phyloP scores from a whole-genome alignment of 2,797 vertebrate genomes.

The Heteromormyrus szaboi region DNA sequence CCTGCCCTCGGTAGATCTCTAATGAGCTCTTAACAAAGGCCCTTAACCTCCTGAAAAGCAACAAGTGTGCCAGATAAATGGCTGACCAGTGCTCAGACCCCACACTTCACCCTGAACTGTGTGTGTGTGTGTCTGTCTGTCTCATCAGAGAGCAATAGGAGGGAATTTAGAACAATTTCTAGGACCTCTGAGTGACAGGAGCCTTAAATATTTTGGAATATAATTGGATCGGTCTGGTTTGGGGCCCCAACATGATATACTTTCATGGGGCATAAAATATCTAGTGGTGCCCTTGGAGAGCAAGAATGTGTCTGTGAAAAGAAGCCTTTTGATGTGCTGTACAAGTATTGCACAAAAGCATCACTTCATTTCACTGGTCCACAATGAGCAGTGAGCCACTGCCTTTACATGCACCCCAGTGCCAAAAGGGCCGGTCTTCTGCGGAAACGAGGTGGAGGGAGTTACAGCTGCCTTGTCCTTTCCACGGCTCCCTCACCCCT shows the following conservation, averaged over 20 bases:
- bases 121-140: background rate
- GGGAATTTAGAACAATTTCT: background rate
- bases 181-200: background rate
- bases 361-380: background rate
- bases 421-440: constrained; percentile 1
- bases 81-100: background rate
- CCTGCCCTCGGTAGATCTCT: background rate
- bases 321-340: background rate
- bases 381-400: background rate
- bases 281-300: background rate
- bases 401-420: background rate
- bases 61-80: background rate
- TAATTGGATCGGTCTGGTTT: background rate
- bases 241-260: background rate
- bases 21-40: background rate
- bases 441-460: constrained; percentile 16
- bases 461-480: background rate
- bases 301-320: background rate
- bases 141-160: background rate
- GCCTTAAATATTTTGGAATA: background rate
- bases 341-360: background rate
- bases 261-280: background rate
- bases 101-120: background rate
- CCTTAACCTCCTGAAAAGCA: background rate
- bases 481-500: background rate